A percentile compares a stretch with the other conserved stretches of the same genome.
These are phyloP conservation scores for Sylvietta virens DNA, from an alignment of 2,113 vertebrate genomes.

Conservation along the genomic window DNA sequence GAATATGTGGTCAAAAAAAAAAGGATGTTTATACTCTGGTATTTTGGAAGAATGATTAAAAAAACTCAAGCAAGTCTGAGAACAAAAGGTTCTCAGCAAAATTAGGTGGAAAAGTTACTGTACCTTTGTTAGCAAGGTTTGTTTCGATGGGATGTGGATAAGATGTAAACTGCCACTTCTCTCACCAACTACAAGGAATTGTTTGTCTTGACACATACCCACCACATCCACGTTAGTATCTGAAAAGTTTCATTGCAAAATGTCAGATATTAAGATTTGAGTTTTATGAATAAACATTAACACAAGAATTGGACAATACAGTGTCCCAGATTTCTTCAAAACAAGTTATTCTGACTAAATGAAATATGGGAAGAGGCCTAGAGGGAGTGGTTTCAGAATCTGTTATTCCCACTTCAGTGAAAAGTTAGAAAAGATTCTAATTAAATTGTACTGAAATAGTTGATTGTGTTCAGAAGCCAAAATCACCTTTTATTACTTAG, in stretches of 20 bases:
- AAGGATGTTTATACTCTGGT: background rate
- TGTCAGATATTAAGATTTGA: background rate
- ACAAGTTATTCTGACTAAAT: background rate
- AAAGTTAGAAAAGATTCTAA: background rate
- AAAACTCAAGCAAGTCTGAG: background rate
- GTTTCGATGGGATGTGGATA: slow-evolving; percentile 85
- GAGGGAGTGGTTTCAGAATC: background rate
- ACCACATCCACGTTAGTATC: slow-evolving; percentile 87
- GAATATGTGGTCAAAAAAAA: background rate
- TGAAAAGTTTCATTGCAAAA: slow-evolving; percentile 62
- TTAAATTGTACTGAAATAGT: background rate
- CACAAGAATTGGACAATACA: background rate
- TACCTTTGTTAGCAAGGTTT: slow-evolving; percentile 87
- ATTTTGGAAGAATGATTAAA: background rate
- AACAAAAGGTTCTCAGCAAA: background rate
- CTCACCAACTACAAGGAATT: slow-evolving; percentile 90
- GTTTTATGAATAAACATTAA: background rate
- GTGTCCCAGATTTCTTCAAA: background rate
- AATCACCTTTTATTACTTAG: background rate
- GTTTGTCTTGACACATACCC: slow-evolving; percentile 82
- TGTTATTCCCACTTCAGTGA: background rate
- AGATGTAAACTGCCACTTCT: slow-evolving; percentile 91
- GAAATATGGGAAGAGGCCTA: background rate
- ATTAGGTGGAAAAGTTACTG: background rate
- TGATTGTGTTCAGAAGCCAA: background rate